Conservation (phyloP, 2,888 invertebrate species). For the Papilio elwesi region DNA sequence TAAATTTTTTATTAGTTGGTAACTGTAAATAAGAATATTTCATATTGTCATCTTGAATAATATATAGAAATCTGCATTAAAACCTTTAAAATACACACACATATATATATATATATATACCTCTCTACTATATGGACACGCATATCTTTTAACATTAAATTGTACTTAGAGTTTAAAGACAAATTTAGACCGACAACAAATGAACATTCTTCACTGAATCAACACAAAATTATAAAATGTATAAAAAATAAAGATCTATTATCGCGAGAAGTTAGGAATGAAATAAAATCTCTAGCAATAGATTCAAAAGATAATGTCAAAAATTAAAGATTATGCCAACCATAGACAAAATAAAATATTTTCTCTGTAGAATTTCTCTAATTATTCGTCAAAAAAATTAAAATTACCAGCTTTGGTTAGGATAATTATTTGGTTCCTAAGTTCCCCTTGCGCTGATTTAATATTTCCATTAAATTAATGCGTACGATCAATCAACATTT, state of each 20-base stretch:
- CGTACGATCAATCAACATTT: constrained; percentile 31
- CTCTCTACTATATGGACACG: constrained; percentile 77
- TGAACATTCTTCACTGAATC: constrained; percentile 63
- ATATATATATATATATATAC: constrained; percentile 73
- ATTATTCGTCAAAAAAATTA: constrained; percentile 43
- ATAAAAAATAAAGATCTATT: constrained; percentile 83
- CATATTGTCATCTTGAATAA: constrained; percentile 78
- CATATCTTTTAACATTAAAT: constrained; percentile 66
- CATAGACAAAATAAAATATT: constrained; percentile 42
- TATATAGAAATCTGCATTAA: constrained; percentile 81
- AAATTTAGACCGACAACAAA: constrained; percentile 75
- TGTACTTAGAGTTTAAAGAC: constrained; percentile 78
- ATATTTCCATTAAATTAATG: constrained; percentile 14
- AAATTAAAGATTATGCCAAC: constrained; percentile 44
- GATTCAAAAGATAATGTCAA: constrained; percentile 51
- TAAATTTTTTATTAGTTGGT: constrained; percentile 58
- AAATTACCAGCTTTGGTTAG: constrained; percentile 65
- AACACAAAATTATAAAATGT: constrained; percentile 68
- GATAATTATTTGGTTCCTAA: constrained; percentile 52
- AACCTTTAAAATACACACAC: too few species aligned
- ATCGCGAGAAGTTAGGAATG: constrained; percentile 78
- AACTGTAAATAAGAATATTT: constrained; percentile 81
- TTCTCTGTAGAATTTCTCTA: constrained; percentile 43
- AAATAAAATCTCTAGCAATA: constrained; percentile 60
- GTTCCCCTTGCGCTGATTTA: constrained; percentile 46